Evolutionary conservation across 2,888 invertebrate genomes (phyloP), one percentile per base, ranked within the genome.

Genomic region (Cyclophora punctaria): DNA sequence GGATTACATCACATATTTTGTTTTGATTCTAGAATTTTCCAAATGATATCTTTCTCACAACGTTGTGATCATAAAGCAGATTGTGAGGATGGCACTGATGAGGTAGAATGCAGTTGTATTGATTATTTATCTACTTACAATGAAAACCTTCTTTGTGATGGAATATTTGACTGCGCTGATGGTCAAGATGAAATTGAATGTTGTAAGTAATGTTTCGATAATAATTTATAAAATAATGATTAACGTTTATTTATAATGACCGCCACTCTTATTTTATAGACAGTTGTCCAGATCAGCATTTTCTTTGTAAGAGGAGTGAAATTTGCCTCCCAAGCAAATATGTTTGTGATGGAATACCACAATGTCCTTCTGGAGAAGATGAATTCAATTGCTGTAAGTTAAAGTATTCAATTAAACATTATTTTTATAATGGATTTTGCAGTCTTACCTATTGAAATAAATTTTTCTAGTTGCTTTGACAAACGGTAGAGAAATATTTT

Each of bases 71-170:
- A 90, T 44, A 81, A 90, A 52, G 78, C 91, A 20, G 94, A 96
- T 67, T 96, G 96, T 73, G 94, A 95, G 78, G 96, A 96, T 80
- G 94, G 93, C 3, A 93, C 93, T 0, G 96, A 96, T 74, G 96
- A 96, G 79, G 71, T 89, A 3, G 81, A 90, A 53, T 96, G 96
- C 70, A 89, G 89, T 0, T 96, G 96, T 69, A 86, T 81, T n/a
- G 94, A 95, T 67, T 92, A 91, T 65, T 78, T 96, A 44, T 75
- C 75, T 50, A 80, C 83, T 7, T 67, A 76, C 45, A 72, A 87
- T 54, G 86, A 90, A 6, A 77, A 84, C 5, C 87, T 93, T 0
- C 84, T 96, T 55, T 96, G 96, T 73, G 93, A 96, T 75, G 95
- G 94, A 33, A 84, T 90, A 55, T 80, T 90, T 3, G 95, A 96